Conservation (phyloP, 2,113 vertebrate species). For the Sminthopsis crassicaudata region DNA sequence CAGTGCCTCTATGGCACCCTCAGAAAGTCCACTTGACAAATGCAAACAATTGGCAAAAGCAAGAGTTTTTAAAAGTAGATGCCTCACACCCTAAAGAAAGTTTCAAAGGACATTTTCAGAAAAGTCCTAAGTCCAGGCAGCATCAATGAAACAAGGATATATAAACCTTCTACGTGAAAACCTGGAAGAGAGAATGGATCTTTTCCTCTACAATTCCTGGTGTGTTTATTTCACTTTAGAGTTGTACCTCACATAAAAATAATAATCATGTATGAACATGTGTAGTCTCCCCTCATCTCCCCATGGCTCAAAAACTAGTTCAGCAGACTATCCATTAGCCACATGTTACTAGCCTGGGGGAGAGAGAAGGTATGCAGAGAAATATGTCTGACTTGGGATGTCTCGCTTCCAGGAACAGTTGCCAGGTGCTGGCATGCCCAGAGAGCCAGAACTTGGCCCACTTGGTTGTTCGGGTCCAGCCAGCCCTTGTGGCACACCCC, state of each 20-base stretch:
- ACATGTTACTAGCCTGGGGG: conserved; percentile 59
- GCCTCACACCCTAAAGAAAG: background rate
- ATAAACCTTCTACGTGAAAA: background rate
- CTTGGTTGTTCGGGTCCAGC: conserved; percentile 10
- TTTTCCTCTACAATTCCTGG: background rate
- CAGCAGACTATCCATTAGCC: conserved; percentile 21
- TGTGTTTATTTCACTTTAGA: conserved; percentile 11
- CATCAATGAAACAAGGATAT: background rate
- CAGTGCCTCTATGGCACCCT: background rate
- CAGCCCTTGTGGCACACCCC: conserved; percentile 49
- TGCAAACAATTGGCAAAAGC: background rate
- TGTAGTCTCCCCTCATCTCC: background rate
- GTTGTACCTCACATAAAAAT: background rate
- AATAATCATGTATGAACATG: background rate
- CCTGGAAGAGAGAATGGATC: background rate
- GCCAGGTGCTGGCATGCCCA: conserved; percentile 73
- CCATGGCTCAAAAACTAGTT: background rate
- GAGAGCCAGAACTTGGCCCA: conserved; percentile 69
- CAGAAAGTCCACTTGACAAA: background rate
- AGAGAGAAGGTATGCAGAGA: conserved; percentile 65
- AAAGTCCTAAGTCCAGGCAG: background rate
- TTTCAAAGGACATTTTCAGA: background rate
- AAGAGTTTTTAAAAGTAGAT: background rate
- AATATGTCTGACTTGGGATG: conserved; percentile 70
- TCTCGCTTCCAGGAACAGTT: conserved; percentile 70